A percentile compares a stretch with the other conserved stretches of the same genome.
Conservation (phyloP, 2,797 vertebrate species). For the Steatocranus sp. region DNA sequence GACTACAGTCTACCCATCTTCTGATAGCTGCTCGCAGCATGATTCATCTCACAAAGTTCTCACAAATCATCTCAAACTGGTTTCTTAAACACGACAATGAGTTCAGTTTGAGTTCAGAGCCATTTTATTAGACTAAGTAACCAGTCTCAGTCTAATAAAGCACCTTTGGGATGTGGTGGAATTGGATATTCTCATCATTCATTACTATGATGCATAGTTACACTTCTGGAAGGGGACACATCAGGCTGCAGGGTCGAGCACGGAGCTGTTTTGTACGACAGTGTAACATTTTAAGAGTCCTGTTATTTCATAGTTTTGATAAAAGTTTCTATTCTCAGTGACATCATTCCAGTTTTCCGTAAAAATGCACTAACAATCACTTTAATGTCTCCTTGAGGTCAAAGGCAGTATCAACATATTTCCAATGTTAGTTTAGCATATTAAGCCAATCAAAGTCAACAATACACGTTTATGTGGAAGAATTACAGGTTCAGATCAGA, state of each 20-base stretch:
- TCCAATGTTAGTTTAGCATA: neutral
- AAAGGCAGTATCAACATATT: neutral
- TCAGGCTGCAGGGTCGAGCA: neutral
- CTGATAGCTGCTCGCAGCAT: neutral
- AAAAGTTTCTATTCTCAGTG: neutral
- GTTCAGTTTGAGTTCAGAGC: neutral
- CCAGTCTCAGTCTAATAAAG: neutral
- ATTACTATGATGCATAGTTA: neutral
- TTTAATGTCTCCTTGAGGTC: neutral
- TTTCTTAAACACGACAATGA: neutral
- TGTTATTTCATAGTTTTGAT: neutral
- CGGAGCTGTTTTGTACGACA: neutral
- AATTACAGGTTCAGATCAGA: neutral
- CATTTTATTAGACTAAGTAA: neutral
- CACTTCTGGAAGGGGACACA: neutral
- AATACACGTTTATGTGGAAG: neutral
- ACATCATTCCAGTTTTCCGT: neutral
- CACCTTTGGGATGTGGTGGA: neutral
- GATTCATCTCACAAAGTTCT: neutral
- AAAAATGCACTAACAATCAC: neutral
- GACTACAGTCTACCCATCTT: neutral
- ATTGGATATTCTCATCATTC: neutral
- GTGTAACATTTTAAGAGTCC: neutral
- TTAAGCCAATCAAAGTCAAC: neutral
- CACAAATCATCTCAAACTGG: neutral